These are phyloP conservation scores for Calameuta filiformis DNA, from an alignment of 2,888 invertebrate species.

Conservation along the genomic window DNA sequence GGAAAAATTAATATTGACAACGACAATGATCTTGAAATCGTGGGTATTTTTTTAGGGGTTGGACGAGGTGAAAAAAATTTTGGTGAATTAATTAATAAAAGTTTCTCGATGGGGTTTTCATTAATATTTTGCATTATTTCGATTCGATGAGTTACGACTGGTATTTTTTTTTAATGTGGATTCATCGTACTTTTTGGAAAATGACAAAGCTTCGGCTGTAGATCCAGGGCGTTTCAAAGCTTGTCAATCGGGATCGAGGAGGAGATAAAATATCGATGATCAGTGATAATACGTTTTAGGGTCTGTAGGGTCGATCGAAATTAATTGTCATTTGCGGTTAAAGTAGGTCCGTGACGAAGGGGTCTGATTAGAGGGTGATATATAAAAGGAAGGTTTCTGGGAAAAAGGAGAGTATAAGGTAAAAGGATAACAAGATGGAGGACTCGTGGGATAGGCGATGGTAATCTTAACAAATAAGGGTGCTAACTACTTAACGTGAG, in stretches of 20 bases:
- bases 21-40: too few species aligned
- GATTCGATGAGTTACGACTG: too few species aligned
- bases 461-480: conserved; percentile 13
- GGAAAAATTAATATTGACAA: too few species aligned
- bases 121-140: too few species aligned
- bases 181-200: too few species aligned
- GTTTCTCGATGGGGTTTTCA: too few species aligned
- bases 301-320: not conserved
- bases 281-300: not conserved
- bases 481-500: not conserved
- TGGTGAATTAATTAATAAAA: too few species aligned
- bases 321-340: not conserved
- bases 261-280: not conserved
- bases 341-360: not conserved
- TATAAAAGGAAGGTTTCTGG: not conserved
- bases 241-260: not conserved
- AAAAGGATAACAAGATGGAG: not conserved
- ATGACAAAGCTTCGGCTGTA: too few species aligned
- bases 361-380: not conserved
- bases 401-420: not conserved
- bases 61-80: too few species aligned
- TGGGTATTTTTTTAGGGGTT: too few species aligned
- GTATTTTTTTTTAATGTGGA: too few species aligned
- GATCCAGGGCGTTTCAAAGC: too few species aligned
- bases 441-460: conserved; percentile 1